A percentile compares a stretch with the other conserved stretches of the same genome.
Conservation (phyloP, 2,888 invertebrate species). For the Sthenelais limicola region DNA sequence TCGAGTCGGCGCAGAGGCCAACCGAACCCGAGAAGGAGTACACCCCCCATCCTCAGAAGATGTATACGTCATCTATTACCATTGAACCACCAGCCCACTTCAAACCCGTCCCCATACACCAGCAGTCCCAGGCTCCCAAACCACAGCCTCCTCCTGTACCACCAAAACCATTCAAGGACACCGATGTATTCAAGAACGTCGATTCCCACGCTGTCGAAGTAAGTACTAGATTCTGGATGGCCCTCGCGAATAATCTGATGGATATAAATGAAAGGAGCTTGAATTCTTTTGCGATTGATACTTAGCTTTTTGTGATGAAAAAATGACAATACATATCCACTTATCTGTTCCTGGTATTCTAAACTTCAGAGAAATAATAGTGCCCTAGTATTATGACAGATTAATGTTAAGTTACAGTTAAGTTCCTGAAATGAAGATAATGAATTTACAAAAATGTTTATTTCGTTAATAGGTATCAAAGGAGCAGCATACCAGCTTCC, state of each 20-base stretch:
- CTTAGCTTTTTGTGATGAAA: neutral
- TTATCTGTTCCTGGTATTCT: too few species aligned
- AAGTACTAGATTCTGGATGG: constrained; percentile 13
- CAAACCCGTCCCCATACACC: constrained; percentile 60
- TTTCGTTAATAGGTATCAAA: constrained; percentile 67
- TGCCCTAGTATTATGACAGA: neutral
- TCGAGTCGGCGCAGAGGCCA: constrained; percentile 36
- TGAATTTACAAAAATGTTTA: neutral
- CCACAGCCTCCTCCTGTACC: constrained; percentile 61
- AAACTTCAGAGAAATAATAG: neutral
- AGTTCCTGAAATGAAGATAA: neutral
- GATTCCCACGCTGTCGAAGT: constrained; percentile 72
- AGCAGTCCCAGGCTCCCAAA: constrained; percentile 59
- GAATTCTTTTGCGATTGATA: neutral
- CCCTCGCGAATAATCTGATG: neutral
- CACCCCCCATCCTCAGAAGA: constrained; percentile 53
- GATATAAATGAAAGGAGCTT: neutral
- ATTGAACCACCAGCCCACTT: constrained; percentile 61
- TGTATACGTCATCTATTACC: constrained; percentile 53
- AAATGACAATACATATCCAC: neutral
- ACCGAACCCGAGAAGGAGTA: constrained; percentile 55
- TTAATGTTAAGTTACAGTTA: neutral
- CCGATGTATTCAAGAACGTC: constrained; percentile 67
- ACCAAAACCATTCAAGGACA: constrained; percentile 67
- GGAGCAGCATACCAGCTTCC: constrained; percentile 70